Base-by-base conservation (phyloP, 2,113 vertebrate species). In the Oxyruncus cristatus region DNA sequence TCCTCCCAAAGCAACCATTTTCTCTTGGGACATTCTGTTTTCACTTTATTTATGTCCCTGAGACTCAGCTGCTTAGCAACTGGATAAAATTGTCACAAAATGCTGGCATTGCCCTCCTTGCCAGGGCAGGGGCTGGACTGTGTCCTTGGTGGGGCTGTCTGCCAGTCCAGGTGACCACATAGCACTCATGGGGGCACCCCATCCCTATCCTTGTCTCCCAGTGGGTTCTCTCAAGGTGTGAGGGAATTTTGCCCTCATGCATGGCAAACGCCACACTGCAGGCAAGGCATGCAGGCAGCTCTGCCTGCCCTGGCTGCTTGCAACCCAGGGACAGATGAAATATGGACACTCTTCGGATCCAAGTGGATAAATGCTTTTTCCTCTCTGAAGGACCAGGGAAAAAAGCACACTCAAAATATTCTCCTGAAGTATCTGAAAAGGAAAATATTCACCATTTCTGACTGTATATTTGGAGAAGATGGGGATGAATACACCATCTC, bases 31-130 rank as follows among this genome's bases (percentile, higher is more conserved):
- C 46, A 4, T 7, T 52, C 55, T 85, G 78, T 96, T 90, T 90
- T 32, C 35, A 3, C 14, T 85, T 14, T 94, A 52, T 95, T 93
- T 96, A 59, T 92, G 89, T 94, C 88, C 71, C 46, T 26, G 24
- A 41, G 49, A 72, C 67, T 74, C 67, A 73, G 87, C 84, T 96
- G 85, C 95, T 74, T 88, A 90, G 94, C 95, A 95, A 94, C 95
- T 44, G 95, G 75, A 85, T 93, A 94, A 89, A 94, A 96, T 41
- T 47, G 92, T 92, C 95, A 77, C 85, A 63, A 93, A 66, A 76
- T 5, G 39, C 39, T 92, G 89, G 71, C 90, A 76, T 22, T 76
- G 50, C 71, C 93, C 94, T 72, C 53, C n/a, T 17, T 16, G 21
- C 20, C 50, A 63, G 65, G 83, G 55, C 72, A 76, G 52, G 39